Conservation (phyloP, 2,888 invertebrate species). For the Deladenus siricidicola region DNA sequence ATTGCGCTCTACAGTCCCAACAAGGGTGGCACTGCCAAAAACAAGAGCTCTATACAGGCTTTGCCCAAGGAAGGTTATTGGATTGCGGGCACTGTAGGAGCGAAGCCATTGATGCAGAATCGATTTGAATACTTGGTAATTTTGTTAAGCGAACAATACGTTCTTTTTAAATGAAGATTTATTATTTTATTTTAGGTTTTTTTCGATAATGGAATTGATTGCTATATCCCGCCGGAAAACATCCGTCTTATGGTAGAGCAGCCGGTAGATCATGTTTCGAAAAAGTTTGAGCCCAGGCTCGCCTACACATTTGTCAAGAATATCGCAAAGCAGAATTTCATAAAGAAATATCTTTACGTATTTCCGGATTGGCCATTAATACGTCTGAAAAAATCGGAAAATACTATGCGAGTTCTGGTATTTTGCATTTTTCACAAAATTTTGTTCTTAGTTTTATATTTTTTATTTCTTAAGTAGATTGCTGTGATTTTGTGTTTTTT, state of each 20-base stretch:
- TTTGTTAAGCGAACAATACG: background rate
- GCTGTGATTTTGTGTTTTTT: background rate
- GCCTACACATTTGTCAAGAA: conserved; percentile 14
- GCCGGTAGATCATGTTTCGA: conserved; percentile 14
- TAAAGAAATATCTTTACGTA: conserved; percentile 18
- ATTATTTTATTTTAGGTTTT: conserved; percentile 5
- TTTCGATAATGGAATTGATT: conserved; percentile 20
- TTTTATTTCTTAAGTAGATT: background rate
- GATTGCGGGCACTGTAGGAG: conserved; percentile 18
- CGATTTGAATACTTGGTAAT: conserved; percentile 19
- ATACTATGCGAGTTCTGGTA: conserved; percentile 16
- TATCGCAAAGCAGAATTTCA: conserved; percentile 7
- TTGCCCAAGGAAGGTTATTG: background rate
- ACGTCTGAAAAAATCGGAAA: conserved; percentile 21
- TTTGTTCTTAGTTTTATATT: background rate
- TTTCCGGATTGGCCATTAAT: conserved; percentile 36
- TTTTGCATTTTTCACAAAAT: background rate
- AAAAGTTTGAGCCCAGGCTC: conserved; percentile 12
- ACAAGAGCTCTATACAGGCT: background rate
- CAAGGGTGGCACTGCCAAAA: background rate
- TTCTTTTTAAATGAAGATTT: background rate
- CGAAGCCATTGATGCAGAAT: conserved; percentile 19
- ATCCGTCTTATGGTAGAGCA: conserved; percentile 18
- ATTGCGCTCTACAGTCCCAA: conserved; percentile 9
- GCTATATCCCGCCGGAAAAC: conserved; percentile 15